phyloP scores from a whole-genome alignment of 2,797 vertebrate genomes.

The Neosilurus mollespiculum region DNA sequence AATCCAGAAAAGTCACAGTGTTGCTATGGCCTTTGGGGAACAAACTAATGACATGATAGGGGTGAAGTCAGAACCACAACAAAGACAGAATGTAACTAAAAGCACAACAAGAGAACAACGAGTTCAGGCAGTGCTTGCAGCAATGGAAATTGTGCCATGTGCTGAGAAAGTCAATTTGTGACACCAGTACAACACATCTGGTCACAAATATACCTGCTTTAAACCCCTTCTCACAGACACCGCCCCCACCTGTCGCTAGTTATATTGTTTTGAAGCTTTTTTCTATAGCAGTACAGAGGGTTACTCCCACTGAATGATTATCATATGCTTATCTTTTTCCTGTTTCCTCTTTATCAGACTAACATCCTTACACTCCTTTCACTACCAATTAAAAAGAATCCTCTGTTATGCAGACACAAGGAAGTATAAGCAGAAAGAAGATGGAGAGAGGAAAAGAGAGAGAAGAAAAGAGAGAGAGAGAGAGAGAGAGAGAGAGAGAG shows the following conservation, averaged over 20 bases:
- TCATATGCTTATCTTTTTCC: conserved; percentile 30
- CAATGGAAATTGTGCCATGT: neutral
- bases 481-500: neutral
- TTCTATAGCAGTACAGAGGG: neutral
- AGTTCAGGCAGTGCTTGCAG: neutral
- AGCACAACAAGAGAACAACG: neutral
- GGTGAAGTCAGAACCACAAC: neutral
- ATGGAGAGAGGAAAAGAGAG: too few relatives aligned
- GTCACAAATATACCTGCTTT: neutral
- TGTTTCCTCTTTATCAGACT: conserved; percentile 33
- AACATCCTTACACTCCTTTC: conserved; percentile 32
- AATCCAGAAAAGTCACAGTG: neutral
- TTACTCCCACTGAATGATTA: conserved; percentile 21
- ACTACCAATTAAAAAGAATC: conserved; percentile 33
- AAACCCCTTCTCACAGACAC: neutral
- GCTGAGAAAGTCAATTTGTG: neutral
- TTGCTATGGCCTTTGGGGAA: neutral
- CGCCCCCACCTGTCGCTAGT: neutral
- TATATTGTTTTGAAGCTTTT: neutral
- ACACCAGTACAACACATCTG: neutral
- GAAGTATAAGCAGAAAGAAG: neutral
- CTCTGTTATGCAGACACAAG: neutral
- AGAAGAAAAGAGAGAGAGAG: neutral
- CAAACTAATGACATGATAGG: neutral
- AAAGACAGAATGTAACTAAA: neutral